A percentile compares a stretch with the other conserved stretches of the same genome.
phyloP scores from a whole-genome alignment of 2,888 invertebrate genomes.

The Cheilosia vernalis region DNA sequence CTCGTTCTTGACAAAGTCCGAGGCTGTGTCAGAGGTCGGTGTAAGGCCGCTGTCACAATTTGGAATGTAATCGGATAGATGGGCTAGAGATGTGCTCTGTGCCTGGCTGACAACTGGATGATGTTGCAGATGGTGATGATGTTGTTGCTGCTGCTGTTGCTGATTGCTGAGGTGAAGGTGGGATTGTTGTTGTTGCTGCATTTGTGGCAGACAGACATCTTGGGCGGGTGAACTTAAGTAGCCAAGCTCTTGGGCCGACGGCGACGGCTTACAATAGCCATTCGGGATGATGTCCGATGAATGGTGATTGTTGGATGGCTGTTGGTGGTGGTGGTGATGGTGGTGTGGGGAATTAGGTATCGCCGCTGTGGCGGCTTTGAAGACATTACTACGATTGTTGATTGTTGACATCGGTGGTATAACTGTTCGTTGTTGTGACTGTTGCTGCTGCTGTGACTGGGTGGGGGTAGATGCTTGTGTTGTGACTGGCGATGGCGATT shows the following conservation, averaged over 20 bases:
- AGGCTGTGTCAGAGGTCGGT: constrained; percentile 78
- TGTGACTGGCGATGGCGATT: constrained; percentile 63
- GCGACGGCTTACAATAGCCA: constrained; percentile 83
- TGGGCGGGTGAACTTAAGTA: constrained; percentile 82
- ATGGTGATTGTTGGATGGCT: constrained; percentile 75
- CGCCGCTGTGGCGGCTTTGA: constrained; percentile 77
- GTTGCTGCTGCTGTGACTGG: constrained; percentile 75
- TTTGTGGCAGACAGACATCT: constrained; percentile 78
- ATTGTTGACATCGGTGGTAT: constrained; percentile 83
- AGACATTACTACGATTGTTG: constrained; percentile 80
- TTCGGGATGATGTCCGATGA: constrained; percentile 78
- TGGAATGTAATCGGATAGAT: constrained; percentile 81
- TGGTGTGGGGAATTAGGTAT: constrained; percentile 77
- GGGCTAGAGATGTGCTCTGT: constrained; percentile 52
- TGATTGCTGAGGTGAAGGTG: constrained; percentile 56
- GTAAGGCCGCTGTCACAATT: constrained; percentile 78
- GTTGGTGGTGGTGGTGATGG: constrained; percentile 76
- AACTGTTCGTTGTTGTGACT: constrained; percentile 79
- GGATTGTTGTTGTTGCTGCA: constrained; percentile 73
- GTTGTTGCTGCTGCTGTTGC: constrained; percentile 75
- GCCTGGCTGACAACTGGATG: constrained; percentile 70
- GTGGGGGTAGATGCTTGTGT: constrained; percentile 63
- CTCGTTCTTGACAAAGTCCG: constrained; percentile 83
- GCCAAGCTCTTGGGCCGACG: constrained; percentile 81
- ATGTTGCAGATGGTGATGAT: constrained; percentile 76